A percentile compares a stretch with the other conserved stretches of the same genome.
phyloP scores from a whole-genome alignment of 92 coral and sea anemone genomes.

The Epizoanthus rinbou region DNA sequence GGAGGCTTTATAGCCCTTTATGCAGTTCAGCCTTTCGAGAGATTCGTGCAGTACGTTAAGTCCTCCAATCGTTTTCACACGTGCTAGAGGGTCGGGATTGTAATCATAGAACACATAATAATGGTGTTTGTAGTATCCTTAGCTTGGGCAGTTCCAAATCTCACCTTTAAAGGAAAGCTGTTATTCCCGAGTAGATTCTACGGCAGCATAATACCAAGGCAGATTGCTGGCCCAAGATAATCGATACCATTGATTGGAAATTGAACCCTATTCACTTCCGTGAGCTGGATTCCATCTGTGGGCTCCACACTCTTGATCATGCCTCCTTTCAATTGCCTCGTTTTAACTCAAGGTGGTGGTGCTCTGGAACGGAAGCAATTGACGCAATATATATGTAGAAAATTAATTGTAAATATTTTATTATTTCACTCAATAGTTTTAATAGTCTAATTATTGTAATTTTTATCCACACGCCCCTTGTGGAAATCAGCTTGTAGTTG shows the following conservation, averaged over 20 bases:
- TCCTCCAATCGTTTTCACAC: no score
- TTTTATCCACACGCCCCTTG: no score
- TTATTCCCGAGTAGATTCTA: conserved; percentile 56
- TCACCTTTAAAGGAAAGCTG: conserved; percentile 5
- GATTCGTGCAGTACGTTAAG: no score
- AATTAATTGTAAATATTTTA: no score
- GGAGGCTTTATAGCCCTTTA: no score
- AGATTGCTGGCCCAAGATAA: conserved; percentile 67
- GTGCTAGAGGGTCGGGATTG: no score
- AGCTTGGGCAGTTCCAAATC: neutral
- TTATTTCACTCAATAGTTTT: no score
- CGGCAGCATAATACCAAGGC: conserved; percentile 54
- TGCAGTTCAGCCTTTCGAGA: no score
- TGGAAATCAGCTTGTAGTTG: no score
- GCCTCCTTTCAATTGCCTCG: conserved; percentile 43
- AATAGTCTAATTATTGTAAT: no score
- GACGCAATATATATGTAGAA: no score
- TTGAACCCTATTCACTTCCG: conserved; percentile 53
- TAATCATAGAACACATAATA: neutral
- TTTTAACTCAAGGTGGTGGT: conserved; percentile 59
- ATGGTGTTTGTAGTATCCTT: neutral
- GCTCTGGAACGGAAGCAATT: conserved; percentile 58
- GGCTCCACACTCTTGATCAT: conserved; percentile 33
- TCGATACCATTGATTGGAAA: conserved; percentile 61
- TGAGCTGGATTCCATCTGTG: conserved; percentile 1